phyloP scores from a whole-genome alignment of 2,113 vertebrate genomes.

The Sinosuthora webbiana region DNA sequence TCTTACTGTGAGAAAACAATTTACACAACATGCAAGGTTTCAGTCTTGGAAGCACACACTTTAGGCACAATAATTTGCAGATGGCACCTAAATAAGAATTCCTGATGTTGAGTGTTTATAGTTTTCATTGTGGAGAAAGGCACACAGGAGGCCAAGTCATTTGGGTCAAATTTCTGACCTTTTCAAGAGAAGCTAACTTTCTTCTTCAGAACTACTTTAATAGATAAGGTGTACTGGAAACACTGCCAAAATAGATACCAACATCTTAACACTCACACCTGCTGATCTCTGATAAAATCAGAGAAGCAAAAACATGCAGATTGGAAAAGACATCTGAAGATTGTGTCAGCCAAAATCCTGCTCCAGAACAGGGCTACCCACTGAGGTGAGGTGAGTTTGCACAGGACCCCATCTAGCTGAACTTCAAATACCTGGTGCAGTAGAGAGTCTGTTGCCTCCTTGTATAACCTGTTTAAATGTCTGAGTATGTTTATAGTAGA shows the following conservation, averaged over 20 bases:
- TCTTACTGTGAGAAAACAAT: neutral
- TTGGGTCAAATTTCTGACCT: neutral
- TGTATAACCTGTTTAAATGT: neutral
- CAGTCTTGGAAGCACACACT: neutral
- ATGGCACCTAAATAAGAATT: neutral
- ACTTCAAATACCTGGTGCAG: neutral
- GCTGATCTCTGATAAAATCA: neutral
- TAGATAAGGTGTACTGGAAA: neutral
- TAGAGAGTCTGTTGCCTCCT: neutral
- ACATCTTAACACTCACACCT: neutral
- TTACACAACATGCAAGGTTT: neutral
- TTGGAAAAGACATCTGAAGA: neutral
- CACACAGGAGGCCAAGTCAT: neutral
- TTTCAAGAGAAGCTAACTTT: neutral
- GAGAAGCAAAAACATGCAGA: neutral
- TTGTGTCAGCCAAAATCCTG: neutral
- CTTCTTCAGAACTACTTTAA: neutral
- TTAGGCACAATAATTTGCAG: neutral
- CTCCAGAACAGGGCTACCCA: neutral
- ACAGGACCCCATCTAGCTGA: neutral
- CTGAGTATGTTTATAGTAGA: accelerated
- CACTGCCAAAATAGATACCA: neutral
- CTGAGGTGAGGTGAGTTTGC: neutral
- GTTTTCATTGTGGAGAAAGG: neutral
- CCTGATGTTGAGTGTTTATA: neutral